These are phyloP conservation scores for cat (Felis catus) DNA, from an alignment of 2,113 vertebrate species.

Conservation along the genomic window F.catus_Fca126_mat1.0 CM031418.1:138400001-138400500, in stretches of 20 bases:
- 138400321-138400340: neutral
- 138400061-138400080: neutral
- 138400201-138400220: neutral
- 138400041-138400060: neutral
- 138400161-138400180: neutral
- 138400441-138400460: rapidly evolving
- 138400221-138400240: neutral
- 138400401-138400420: neutral
- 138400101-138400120: neutral
- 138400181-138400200: rapidly evolving
- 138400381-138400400: neutral
- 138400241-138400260: neutral
- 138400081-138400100: neutral
- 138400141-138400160: neutral
- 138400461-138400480: rapidly evolving
- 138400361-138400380: neutral
- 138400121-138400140: neutral
- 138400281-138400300: neutral
- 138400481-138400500: rapidly evolving
- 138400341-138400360: neutral
- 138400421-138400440: neutral
- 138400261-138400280: neutral
- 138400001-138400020: neutral
- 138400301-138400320: neutral
- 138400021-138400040: neutral